Evolutionary conservation across 1,140 invertebrate genomes (phyloP).

Genomic region (Neuroterus valhalla): DNA sequence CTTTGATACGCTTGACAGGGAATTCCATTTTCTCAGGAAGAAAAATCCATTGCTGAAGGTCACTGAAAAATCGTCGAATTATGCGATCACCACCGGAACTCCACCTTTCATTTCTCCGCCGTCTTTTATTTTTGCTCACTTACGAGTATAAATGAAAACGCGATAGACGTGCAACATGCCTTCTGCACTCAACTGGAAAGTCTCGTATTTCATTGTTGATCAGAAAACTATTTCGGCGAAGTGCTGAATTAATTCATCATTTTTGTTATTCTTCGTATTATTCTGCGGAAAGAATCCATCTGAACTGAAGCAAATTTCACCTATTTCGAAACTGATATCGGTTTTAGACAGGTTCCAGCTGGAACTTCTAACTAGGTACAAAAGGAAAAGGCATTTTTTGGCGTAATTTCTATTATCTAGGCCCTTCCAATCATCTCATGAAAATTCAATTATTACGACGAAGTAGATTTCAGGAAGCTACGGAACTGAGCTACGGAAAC

Average conservation of each 20-base stretch:
- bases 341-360: too few relatives aligned
- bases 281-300: too few relatives aligned
- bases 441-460: too few relatives aligned
- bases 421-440: too few relatives aligned
- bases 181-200: not conserved
- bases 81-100: slow-evolving; percentile 35
- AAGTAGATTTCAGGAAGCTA: too few relatives aligned
- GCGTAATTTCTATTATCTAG: too few relatives aligned
- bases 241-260: not conserved
- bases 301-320: too few relatives aligned
- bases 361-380: too few relatives aligned
- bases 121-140: slow-evolving; percentile 26
- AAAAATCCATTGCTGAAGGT: slow-evolving; percentile 64
- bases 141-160: not conserved
- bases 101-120: slow-evolving; percentile 1
- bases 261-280: not conserved
- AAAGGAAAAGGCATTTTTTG: too few relatives aligned
- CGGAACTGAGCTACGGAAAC: too few relatives aligned
- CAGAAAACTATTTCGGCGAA: not conserved
- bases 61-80: slow-evolving; percentile 57
- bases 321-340: too few relatives aligned
- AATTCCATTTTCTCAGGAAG: slow-evolving; percentile 56
- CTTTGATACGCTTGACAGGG: slow-evolving; percentile 56
- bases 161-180: slow-evolving; percentile 12
- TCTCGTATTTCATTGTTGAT: slow-evolving; percentile 25